Evolutionary conservation across 2,797 vertebrate genomes (phyloP).

Genomic region (Neosilurus mollespiculum): DNA sequence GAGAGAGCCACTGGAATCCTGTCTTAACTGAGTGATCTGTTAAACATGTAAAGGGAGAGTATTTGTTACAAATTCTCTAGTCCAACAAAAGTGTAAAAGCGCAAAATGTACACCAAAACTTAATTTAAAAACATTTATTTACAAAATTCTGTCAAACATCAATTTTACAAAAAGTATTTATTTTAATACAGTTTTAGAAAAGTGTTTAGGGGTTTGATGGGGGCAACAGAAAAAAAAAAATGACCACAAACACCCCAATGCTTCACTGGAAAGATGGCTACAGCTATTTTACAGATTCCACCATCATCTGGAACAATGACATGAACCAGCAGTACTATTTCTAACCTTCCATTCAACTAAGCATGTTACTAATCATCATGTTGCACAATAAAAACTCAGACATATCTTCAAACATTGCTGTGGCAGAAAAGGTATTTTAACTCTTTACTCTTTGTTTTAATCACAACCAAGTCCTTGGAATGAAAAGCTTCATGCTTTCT

Average conservation of each 20-base stretch:
- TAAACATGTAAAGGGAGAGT: background rate
- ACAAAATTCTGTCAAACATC: slow-evolving; percentile 41
- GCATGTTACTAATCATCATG: too few relatives aligned
- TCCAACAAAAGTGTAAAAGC: background rate
- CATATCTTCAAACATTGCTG: slow-evolving; percentile 1
- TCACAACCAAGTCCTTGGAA: background rate
- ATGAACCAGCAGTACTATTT: slow-evolving; percentile 24
- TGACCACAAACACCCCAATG: background rate
- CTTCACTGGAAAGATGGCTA: slow-evolving; percentile 21
- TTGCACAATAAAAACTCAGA: slow-evolving; percentile 18
- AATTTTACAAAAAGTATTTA: slow-evolving; percentile 30
- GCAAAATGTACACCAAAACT: slow-evolving; percentile 7
- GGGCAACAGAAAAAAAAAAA: background rate
- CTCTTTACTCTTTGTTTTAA: background rate
- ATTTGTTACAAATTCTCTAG: background rate
- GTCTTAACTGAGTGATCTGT: slow-evolving; percentile 9
- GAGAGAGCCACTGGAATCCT: background rate
- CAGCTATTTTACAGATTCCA: slow-evolving; percentile 48
- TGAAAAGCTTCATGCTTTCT: background rate
- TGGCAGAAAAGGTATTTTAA: slow-evolving; percentile 4
- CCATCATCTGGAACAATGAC: slow-evolving; percentile 37
- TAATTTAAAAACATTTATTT: slow-evolving; percentile 55
- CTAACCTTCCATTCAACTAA: slow-evolving; percentile 19
- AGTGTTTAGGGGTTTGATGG: background rate
- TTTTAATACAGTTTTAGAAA: slow-evolving; percentile 13